Conservation (phyloP, 1,140 invertebrate genomes). For the Gerris buenoi region DNA sequence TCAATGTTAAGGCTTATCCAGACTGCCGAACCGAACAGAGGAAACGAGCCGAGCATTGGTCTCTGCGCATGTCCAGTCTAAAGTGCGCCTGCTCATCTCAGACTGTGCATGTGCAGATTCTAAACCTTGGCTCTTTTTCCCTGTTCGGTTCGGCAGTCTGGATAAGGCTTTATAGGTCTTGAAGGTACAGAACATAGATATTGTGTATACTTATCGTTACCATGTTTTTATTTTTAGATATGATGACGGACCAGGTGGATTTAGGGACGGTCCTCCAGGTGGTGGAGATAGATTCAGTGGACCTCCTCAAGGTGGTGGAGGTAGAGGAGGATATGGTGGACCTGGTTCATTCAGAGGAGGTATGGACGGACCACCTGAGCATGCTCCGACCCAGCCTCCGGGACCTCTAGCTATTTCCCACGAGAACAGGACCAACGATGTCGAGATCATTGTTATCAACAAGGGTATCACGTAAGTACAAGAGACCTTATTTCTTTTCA, state of each 20-base stretch:
- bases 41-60: no score
- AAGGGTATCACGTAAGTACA: conserved; percentile 66
- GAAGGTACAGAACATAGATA: no score
- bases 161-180: no score
- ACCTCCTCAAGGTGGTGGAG: not conserved
- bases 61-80: no score
- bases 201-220: no score
- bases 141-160: no score
- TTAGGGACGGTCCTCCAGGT: not conserved
- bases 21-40: no score
- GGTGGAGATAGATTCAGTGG: not conserved
- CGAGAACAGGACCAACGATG: conserved; percentile 52
- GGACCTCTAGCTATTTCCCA: conserved; percentile 6
- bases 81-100: no score
- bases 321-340: not conserved
- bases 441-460: conserved; percentile 72
- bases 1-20: no score
- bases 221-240: not conserved
- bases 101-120: no score
- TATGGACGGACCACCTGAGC: not conserved
- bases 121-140: no score
- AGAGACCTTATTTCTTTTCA: no score
- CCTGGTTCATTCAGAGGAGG: not conserved
- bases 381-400: conserved; percentile 28
- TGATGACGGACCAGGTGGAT: not conserved